Base-by-base conservation (phyloP, 2,113 vertebrate species). In the Hypanus sabinus region DNA sequence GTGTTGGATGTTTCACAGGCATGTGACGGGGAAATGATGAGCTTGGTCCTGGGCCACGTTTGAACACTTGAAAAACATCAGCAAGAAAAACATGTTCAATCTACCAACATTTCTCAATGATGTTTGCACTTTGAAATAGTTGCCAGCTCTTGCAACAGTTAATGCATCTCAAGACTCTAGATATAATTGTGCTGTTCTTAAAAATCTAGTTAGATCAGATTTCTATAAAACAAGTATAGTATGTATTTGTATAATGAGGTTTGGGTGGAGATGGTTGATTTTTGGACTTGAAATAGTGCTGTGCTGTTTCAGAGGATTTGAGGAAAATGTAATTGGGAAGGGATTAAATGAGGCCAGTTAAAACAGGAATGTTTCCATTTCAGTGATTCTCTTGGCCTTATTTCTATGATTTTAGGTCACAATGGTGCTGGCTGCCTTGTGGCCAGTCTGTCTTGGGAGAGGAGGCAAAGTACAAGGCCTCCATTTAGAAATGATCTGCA, bases 151-250 rank as follows among this genome's bases (percentile, higher is more conserved):
- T 36, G 18, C 33, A 27, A 93, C 46, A 75, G 68, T 55, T 73
- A 55, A 73, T 75, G 46, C 36, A 93, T 73, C 73, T 93, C 91
- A 46, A 71, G 46, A 46, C 38, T 12, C 12, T 30, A 92, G 22
- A 75, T 73, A 55, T 22, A 73, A 24, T 93, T 95, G 94, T 95
- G 95, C 95, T 96, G 85, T 97, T 94, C 96, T 96, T 94, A 95
- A 96, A 96, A 98, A 98, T 98, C 98, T 98, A 98, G 98, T 97
- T 95, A 95, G 96, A 96, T 96, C 98, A 96, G 97, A 97, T 96
- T 97, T 97, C 27, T 73, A 73, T 73, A 22, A 73, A 73, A 18
- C 70, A 20, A 16, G 57, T 33, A 90, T 16, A 16, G 30, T 65
- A 33, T 65, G 85, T 6, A 65, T 68, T 65, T 65, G 5, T 60